These are phyloP conservation scores for Lathronympha strigana DNA, from an alignment of 2,888 invertebrate genomes.

Conservation along the genomic window DNA sequence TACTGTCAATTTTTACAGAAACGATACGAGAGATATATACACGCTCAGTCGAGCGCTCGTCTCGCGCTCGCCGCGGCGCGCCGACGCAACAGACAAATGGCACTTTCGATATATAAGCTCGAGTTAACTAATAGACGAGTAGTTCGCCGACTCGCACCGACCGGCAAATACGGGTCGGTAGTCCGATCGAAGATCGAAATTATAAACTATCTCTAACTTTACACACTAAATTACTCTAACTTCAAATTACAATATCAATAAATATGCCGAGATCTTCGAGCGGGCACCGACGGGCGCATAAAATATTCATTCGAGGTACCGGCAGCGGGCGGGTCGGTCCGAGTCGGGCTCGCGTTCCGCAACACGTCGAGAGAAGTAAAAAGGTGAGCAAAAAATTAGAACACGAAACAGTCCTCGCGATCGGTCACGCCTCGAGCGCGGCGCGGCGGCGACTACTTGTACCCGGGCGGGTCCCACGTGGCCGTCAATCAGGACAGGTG, in stretches of 20 bases:
- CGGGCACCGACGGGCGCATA: conserved; percentile 53
- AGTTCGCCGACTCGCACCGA: conserved; percentile 45
- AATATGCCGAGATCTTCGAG: conserved; percentile 57
- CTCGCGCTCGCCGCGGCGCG: conserved; percentile 51
- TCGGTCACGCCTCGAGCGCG: conserved; percentile 2
- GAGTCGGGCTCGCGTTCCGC: conserved; percentile 44
- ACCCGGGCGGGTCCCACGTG: conserved; percentile 82
- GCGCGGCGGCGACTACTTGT: conserved; percentile 59
- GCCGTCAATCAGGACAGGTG: conserved; percentile 86
- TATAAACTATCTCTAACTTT: conserved; percentile 48
- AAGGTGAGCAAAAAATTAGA: conserved; percentile 53
- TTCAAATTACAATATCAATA: conserved; percentile 65
- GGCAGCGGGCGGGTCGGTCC: conserved; percentile 48
- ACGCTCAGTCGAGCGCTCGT: conserved; percentile 64
- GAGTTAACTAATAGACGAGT: conserved; percentile 33
- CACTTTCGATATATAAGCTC: conserved; percentile 62
- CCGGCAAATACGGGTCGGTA: conserved; percentile 43
- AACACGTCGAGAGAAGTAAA: conserved; percentile 45
- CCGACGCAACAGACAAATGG: conserved; percentile 62
- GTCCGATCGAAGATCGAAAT: conserved; percentile 53
- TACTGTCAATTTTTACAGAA: conserved; percentile 57
- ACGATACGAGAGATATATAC: conserved; percentile 53
- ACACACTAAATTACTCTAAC: conserved; percentile 49
- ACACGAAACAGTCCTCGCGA: conserved; percentile 40
- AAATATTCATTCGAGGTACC: conserved; percentile 54